Evolutionary conservation across 2,113 vertebrate species (phyloP).

Genomic region (Pseudopodoces humilis): DNA sequence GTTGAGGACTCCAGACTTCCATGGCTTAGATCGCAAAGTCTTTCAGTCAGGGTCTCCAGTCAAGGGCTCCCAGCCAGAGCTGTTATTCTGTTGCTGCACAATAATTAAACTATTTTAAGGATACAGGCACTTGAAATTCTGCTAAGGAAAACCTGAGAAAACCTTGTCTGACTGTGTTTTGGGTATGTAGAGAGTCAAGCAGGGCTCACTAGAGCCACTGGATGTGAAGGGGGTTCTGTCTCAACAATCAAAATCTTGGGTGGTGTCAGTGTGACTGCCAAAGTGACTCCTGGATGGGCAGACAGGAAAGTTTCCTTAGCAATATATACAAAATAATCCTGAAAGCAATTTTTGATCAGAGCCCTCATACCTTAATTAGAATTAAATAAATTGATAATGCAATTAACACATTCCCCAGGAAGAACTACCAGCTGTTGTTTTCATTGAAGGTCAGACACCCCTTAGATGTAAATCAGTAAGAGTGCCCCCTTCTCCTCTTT

Average conservation of each 20-base stretch:
- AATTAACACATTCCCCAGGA: not conserved
- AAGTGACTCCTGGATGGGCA: not conserved
- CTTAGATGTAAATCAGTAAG: not conserved
- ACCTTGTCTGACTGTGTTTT: not conserved
- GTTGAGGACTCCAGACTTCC: rapidly evolving
- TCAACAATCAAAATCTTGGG: not conserved
- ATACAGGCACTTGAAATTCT: not conserved
- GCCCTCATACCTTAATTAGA: not conserved
- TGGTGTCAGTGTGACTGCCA: not conserved
- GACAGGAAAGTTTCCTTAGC: not conserved
- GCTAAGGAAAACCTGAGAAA: not conserved
- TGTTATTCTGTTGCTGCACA: not conserved
- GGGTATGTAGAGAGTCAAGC: not conserved
- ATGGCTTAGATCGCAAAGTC: not conserved
- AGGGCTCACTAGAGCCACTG: not conserved
- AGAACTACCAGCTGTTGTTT: not conserved
- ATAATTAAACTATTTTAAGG: not conserved
- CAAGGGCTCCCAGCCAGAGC: not conserved
- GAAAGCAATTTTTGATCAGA: not conserved
- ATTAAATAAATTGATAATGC: not conserved
- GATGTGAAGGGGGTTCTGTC: rapidly evolving
- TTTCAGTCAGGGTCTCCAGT: not conserved
- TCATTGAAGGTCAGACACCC: not conserved
- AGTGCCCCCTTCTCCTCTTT: not conserved
- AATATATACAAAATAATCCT: not conserved